These are phyloP conservation scores for Abrostola tripartita DNA, from an alignment of 2,888 invertebrate genomes.

Conservation along the genomic window DNA sequence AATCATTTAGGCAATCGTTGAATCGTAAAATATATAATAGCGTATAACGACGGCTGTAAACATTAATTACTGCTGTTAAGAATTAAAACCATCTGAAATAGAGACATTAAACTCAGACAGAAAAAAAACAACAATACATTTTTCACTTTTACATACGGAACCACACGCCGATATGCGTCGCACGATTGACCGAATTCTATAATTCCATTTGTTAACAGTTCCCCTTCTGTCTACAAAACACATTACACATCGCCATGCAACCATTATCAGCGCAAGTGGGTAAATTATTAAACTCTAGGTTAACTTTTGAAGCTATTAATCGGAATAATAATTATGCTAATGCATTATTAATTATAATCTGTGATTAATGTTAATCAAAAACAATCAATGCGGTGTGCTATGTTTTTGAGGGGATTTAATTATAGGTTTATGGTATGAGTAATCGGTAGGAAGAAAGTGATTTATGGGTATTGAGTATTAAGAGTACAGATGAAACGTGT, in stretches of 20 bases:
- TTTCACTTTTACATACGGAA: slow-evolving; percentile 13
- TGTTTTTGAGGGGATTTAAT: slow-evolving; percentile 21
- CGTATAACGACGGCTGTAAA: slow-evolving; percentile 2
- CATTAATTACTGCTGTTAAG: not conserved
- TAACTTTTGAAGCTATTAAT: slow-evolving; percentile 20
- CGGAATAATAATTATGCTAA: slow-evolving; percentile 18
- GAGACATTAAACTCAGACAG: slow-evolving; percentile 10
- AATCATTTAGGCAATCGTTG: not conserved
- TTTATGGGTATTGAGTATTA: slow-evolving; percentile 12
- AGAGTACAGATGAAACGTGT: slow-evolving; percentile 23
- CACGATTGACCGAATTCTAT: slow-evolving; percentile 13
- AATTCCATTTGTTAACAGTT: slow-evolving; percentile 14
- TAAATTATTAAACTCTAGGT: slow-evolving; percentile 9
- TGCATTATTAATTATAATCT: slow-evolving; percentile 26
- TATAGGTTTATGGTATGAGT: slow-evolving; percentile 12
- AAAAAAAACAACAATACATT: not conserved
- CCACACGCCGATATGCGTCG: not conserved
- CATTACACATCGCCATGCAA: slow-evolving; percentile 6
- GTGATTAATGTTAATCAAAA: slow-evolving; percentile 22
- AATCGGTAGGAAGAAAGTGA: slow-evolving; percentile 21
- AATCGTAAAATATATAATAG: not conserved
- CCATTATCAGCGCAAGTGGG: slow-evolving; percentile 6
- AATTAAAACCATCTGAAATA: slow-evolving; percentile 2
- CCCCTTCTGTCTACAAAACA: slow-evolving; percentile 16
- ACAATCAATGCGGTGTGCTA: slow-evolving; percentile 8